Evolutionary conservation across 2,888 invertebrate genomes (phyloP).

Genomic region (Thumatha senex): DNA sequence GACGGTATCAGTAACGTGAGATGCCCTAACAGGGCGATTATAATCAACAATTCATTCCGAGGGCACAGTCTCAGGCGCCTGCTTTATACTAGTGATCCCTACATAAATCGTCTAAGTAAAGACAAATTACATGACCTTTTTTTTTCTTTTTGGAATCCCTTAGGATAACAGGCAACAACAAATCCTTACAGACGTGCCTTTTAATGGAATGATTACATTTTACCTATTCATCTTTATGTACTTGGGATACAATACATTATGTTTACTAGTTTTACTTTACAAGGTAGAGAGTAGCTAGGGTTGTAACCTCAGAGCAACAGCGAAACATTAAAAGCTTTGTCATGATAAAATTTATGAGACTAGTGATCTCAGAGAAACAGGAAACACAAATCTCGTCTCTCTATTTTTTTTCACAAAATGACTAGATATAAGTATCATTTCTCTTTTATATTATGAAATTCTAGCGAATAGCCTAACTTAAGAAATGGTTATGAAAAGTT

Average conservation of each 20-base stretch:
- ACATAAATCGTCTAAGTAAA: slow-evolving; percentile 74
- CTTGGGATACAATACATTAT: slow-evolving; percentile 2
- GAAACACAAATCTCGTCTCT: too few relatives aligned
- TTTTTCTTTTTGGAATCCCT: slow-evolving; percentile 61
- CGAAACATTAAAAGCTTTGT: too few relatives aligned
- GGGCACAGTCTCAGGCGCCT: slow-evolving; percentile 47
- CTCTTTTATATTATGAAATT: too few relatives aligned
- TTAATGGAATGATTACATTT: slow-evolving; percentile 73
- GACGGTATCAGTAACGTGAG: slow-evolving; percentile 27
- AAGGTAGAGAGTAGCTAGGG: background rate
- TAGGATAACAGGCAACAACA: slow-evolving; percentile 62
- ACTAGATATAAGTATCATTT: too few relatives aligned
- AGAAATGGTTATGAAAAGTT: too few relatives aligned
- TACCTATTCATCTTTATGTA: slow-evolving; percentile 40
- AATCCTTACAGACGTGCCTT: slow-evolving; percentile 61
- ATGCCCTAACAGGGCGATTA: slow-evolving; percentile 41
- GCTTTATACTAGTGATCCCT: slow-evolving; percentile 59
- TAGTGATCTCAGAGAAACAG: too few relatives aligned
- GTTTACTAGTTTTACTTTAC: background rate
- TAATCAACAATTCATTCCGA: slow-evolving; percentile 55
- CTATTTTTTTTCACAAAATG: too few relatives aligned
- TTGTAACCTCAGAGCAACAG: background rate
- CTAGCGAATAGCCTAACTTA: too few relatives aligned
- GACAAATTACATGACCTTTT: slow-evolving; percentile 77
- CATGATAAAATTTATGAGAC: too few relatives aligned